phyloP scores from a whole-genome alignment of 2,113 vertebrate species.

The Syrmaticus mikado region DNA sequence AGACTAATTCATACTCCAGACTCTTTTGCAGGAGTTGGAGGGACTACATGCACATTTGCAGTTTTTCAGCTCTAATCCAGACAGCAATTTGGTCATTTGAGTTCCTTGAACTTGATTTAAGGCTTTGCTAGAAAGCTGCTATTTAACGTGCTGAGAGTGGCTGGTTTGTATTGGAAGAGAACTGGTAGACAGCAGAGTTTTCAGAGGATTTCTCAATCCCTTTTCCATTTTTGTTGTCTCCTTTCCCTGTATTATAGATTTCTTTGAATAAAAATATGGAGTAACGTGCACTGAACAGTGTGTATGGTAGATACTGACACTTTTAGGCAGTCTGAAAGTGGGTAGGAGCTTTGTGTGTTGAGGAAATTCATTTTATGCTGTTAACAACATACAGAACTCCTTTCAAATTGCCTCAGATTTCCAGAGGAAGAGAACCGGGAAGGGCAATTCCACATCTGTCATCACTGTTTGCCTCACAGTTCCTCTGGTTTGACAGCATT shows the following conservation, averaged over 20 bases:
- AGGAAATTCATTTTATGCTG: neutral
- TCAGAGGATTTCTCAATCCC: neutral
- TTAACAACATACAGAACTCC: neutral
- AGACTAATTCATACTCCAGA: neutral
- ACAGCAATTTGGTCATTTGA: neutral
- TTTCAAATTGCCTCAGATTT: constrained; percentile 13
- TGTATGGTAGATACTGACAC: neutral
- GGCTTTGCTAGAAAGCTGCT: neutral
- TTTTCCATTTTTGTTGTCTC: neutral
- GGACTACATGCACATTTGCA: neutral
- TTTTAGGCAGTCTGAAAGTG: neutral
- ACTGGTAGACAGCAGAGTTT: neutral
- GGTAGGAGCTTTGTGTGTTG: neutral
- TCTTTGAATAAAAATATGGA: neutral
- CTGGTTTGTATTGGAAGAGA: neutral
- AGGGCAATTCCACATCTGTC: neutral
- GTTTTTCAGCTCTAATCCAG: neutral
- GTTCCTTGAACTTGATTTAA: neutral
- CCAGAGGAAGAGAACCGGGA: constrained; percentile 11
- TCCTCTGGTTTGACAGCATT: constrained; percentile 1
- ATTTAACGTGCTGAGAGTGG: neutral
- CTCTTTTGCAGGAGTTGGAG: neutral
- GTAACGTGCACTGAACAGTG: fast-evolving
- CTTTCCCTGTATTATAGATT: fast-evolving
- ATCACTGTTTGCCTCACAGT: neutral